Conservation (phyloP, 2,888 invertebrate genomes). For the Brachyopa scutellaris region DNA sequence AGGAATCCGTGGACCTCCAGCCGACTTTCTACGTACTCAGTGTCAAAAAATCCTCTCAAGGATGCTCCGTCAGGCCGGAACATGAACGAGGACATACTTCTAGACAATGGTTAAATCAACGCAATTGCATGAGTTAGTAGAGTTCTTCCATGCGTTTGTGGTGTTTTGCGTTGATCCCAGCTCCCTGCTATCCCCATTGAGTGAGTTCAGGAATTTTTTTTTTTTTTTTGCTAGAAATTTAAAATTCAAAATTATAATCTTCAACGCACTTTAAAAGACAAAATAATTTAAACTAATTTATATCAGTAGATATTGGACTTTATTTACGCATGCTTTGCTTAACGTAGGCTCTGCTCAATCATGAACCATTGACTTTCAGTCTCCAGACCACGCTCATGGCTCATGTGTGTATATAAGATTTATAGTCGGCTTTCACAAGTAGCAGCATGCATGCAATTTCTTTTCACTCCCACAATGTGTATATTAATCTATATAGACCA, state of each 20-base stretch:
- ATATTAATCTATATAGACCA: conserved; percentile 78
- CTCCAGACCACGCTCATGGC: conserved; percentile 13
- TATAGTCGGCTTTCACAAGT: conserved; percentile 74
- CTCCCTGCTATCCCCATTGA: conserved; percentile 91
- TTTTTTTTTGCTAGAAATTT: conserved; percentile 33
- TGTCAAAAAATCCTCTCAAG: conserved; percentile 90
- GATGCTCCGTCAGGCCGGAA: conserved; percentile 86
- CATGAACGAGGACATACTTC: conserved; percentile 83
- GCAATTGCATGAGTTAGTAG: conserved; percentile 91
- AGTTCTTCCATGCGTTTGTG: conserved; percentile 96
- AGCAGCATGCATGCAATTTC: conserved; percentile 76
- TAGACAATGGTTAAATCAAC: conserved; percentile 90
- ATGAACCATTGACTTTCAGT: conserved; percentile 44
- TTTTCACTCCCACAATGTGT: conserved; percentile 75
- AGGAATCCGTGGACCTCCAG: conserved; percentile 91
- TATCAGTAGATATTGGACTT: conserved; percentile 38
- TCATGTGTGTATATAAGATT: too few relatives aligned
- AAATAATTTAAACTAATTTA: background rate
- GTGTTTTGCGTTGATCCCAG: conserved; percentile 97
- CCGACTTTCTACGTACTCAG: conserved; percentile 94
- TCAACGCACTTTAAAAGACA: conserved; percentile 31
- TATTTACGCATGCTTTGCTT: conserved; percentile 65
- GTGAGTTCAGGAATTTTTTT: too few relatives aligned
- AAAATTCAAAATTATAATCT: too few relatives aligned
- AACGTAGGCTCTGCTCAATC: conserved; percentile 61